Evolutionary conservation across 2,113 vertebrate genomes (phyloP).

Genomic region (Tamias sibiricus): DNA sequence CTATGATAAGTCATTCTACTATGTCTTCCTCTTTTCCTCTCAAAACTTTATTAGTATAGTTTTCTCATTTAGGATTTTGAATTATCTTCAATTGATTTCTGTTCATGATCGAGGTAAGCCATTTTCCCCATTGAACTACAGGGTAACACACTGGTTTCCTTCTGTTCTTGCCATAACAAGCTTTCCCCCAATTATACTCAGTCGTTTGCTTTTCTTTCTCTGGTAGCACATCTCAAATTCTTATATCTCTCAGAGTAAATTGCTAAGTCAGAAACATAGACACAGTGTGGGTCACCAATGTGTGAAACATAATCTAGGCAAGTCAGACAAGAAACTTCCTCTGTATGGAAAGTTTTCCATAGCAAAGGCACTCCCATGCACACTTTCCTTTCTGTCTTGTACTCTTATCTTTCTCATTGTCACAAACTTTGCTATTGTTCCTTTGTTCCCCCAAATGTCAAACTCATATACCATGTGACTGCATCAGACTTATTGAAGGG

Average conservation of each 20-base stretch:
- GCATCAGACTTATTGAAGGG: neutral
- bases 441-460: neutral
- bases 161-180: neutral
- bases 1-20: neutral
- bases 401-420: neutral
- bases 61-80: neutral
- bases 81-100: neutral
- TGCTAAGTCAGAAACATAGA: neutral
- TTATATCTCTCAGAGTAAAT: neutral
- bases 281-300: neutral
- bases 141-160: neutral
- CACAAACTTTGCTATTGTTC: neutral
- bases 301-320: neutral
- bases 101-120: neutral
- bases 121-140: neutral
- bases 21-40: neutral
- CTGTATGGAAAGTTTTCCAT: neutral
- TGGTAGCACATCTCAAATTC: neutral
- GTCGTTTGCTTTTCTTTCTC: neutral
- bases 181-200: neutral
- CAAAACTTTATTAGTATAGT: neutral
- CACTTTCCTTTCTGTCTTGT: neutral
- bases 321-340: neutral
- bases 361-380: too few species aligned
- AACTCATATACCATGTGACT: neutral